Conservation (phyloP, 2,797 vertebrate genomes). For the Poecilia wingei region DNA sequence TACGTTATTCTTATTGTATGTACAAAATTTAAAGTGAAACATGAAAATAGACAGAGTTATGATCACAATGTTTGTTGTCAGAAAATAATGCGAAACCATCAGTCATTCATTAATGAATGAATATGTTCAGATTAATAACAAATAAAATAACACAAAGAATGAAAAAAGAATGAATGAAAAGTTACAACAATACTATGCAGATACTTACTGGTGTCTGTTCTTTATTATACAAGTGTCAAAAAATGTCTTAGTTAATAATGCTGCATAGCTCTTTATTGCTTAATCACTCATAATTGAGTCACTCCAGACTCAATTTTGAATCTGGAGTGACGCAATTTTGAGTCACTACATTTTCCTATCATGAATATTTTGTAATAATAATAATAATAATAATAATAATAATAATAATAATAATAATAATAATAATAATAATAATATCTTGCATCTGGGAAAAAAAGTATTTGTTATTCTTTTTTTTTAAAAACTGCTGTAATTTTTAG, state of each 20-base stretch:
- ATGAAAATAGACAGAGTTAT: background rate
- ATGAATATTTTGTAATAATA: background rate
- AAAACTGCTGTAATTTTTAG: background rate
- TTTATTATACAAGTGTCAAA: background rate
- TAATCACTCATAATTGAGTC: background rate
- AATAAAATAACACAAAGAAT: background rate
- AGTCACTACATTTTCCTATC: too few species aligned
- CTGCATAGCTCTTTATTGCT: background rate
- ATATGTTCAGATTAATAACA: background rate
- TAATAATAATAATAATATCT: background rate
- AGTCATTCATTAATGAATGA: background rate
- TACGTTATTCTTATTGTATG: background rate
- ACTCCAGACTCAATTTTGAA: background rate
- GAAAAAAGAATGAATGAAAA: background rate
- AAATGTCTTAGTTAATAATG: background rate
- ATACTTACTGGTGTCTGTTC: background rate
- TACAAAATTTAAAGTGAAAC: background rate
- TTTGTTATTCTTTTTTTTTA: background rate
- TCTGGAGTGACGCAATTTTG: too few species aligned
- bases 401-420: background rate
- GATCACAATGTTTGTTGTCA: background rate
- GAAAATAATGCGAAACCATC: background rate
- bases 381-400: background rate
- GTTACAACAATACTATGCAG: background rate
- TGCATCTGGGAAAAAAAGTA: background rate